These are phyloP conservation scores for Molorchus minor DNA, from an alignment of 2,888 invertebrate genomes.

Conservation along the genomic window DNA sequence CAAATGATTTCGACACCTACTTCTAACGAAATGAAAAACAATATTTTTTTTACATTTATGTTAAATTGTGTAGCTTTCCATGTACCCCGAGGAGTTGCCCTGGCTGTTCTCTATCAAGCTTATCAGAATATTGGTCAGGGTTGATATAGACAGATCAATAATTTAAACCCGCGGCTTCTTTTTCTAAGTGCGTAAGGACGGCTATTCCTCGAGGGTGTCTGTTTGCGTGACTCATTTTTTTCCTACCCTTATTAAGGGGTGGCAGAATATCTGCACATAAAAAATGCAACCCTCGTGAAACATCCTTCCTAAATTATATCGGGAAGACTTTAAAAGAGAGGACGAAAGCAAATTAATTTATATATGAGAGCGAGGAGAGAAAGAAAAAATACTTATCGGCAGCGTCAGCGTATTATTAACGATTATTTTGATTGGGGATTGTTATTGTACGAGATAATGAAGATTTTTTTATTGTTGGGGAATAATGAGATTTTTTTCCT, in stretches of 20 bases:
- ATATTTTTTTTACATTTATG: background rate
- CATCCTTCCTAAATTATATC: constrained; percentile 51
- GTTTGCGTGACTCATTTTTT: constrained; percentile 63
- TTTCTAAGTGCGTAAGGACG: constrained; percentile 57
- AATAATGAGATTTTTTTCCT: constrained; percentile 41
- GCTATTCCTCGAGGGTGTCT: constrained; percentile 54
- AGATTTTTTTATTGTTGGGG: constrained; percentile 41
- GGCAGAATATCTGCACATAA: constrained; percentile 60
- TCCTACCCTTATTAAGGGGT: constrained; percentile 59
- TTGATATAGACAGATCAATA: constrained; percentile 52
- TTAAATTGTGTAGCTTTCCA: background rate
- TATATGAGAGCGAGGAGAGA: constrained; percentile 38
- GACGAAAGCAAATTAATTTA: constrained; percentile 53
- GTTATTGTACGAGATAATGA: constrained; percentile 44
- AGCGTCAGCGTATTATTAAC: constrained; percentile 43
- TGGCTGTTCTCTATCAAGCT: constrained; percentile 7
- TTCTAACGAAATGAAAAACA: background rate
- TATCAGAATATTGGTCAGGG: constrained; percentile 36
- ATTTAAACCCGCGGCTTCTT: constrained; percentile 60
- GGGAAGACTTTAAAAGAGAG: constrained; percentile 50
- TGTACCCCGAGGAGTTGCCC: background rate
- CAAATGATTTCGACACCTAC: background rate
- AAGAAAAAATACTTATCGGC: constrained; percentile 40
- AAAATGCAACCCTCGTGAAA: constrained; percentile 59
- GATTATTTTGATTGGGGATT: constrained; percentile 47